Evolutionary conservation across 1,140 invertebrate genomes (phyloP).

Genomic region (Cherax destructor): DNA sequence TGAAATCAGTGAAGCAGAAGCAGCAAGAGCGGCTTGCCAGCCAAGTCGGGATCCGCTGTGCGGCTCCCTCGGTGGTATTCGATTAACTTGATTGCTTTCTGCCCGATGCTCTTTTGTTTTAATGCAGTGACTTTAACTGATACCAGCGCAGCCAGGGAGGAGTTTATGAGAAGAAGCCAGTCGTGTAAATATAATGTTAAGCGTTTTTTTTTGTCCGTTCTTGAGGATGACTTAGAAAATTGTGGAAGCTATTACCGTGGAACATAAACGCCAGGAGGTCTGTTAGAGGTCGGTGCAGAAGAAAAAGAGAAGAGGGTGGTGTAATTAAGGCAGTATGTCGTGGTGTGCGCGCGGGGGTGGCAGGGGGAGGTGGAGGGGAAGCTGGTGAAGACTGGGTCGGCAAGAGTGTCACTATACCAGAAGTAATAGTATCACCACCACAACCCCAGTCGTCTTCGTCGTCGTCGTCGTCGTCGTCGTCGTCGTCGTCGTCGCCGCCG

Average conservation of each 20-base stretch:
- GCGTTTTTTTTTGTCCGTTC: too few relatives aligned
- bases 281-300: too few relatives aligned
- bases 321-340: not conserved
- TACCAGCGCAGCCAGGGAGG: too few relatives aligned
- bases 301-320: not conserved
- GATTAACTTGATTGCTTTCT: constrained; percentile 43
- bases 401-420: not conserved
- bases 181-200: too few relatives aligned
- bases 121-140: not conserved
- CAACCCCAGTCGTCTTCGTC: not conserved
- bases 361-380: not conserved
- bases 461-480: not conserved
- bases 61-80: constrained; percentile 30
- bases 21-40: not conserved
- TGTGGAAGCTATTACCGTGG: too few relatives aligned
- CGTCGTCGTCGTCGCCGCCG: not conserved
- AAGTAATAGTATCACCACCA: not conserved
- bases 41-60: not conserved
- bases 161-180: too few relatives aligned
- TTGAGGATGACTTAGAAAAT: too few relatives aligned
- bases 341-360: not conserved
- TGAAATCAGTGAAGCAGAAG: constrained; percentile 31
- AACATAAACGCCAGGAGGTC: too few relatives aligned
- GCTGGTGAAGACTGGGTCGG: not conserved
- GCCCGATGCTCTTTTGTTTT: constrained; percentile 12